Evolutionary conservation across 2,888 invertebrate species (phyloP).

Genomic region (Erebia epiphron): DNA sequence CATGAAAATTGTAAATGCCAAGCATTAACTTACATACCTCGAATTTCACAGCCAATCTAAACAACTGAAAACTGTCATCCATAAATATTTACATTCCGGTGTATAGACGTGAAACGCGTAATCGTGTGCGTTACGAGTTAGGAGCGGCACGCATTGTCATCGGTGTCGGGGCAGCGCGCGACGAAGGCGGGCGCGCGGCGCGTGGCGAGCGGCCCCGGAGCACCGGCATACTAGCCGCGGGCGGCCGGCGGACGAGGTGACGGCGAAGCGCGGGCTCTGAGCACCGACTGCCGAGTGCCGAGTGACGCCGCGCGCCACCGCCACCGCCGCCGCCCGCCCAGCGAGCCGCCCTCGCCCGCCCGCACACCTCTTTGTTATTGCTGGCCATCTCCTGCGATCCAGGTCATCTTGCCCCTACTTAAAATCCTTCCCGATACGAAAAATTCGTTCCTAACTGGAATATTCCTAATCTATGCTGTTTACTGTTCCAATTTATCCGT

Average conservation of each 20-base stretch:
- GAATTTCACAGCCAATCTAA: slow-evolving; percentile 82
- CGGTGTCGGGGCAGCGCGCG: slow-evolving; percentile 62
- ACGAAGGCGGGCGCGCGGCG: slow-evolving; percentile 55
- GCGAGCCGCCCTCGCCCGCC: slow-evolving; percentile 47
- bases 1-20: slow-evolving; percentile 70
- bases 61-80: slow-evolving; percentile 82
- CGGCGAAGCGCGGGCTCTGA: too few species aligned
- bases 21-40: slow-evolving; percentile 76
- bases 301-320: slow-evolving; percentile 50
- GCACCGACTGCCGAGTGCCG: slow-evolving; percentile 53
- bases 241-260: too few species aligned
- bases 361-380: slow-evolving; percentile 72
- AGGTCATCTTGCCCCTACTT: slow-evolving; percentile 77
- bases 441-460: slow-evolving; percentile 63
- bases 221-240: too few species aligned
- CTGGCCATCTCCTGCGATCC: slow-evolving; percentile 71
- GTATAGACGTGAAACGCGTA: slow-evolving; percentile 69
- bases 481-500: slow-evolving; percentile 58
- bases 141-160: slow-evolving; percentile 54
- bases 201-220: too few species aligned
- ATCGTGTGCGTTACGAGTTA: slow-evolving; percentile 65
- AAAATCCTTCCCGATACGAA: slow-evolving; percentile 58
- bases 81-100: slow-evolving; percentile 81
- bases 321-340: slow-evolving; percentile 48
- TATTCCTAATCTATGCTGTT: slow-evolving; percentile 57